Evolutionary conservation across 2,113 vertebrate species (phyloP).

Genomic region (Hemiprocne comata): DNA sequence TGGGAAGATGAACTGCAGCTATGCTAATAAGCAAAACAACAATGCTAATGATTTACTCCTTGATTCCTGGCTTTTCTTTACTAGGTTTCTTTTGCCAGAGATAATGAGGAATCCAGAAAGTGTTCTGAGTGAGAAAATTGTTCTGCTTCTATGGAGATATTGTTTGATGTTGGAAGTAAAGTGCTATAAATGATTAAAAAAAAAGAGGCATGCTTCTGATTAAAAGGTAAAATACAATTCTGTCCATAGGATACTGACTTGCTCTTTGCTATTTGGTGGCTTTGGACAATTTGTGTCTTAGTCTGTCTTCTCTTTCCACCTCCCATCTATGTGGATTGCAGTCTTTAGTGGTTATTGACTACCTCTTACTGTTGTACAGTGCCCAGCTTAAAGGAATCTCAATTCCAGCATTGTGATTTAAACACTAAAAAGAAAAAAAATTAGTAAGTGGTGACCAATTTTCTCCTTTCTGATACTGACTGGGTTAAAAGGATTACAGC

Average conservation of each 20-base stretch:
- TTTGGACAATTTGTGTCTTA: not conserved
- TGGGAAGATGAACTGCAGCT: not conserved
- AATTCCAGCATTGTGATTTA: not conserved
- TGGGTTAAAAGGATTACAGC: not conserved
- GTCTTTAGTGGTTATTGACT: not conserved
- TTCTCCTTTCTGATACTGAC: not conserved
- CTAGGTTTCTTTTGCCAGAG: not conserved
- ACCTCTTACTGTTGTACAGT: not conserved
- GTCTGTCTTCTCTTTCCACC: not conserved
- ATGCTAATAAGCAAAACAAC: not conserved
- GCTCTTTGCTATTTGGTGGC: not conserved
- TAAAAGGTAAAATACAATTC: not conserved
- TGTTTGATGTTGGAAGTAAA: slow-evolving; percentile 38
- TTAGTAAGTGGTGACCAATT: not conserved
- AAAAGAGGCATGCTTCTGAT: not conserved
- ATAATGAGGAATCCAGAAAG: not conserved
- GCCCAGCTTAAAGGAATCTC: not conserved
- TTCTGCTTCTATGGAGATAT: slow-evolving; percentile 34
- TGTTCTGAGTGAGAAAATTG: not conserved
- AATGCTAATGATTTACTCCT: not conserved
- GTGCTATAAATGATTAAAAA: slow-evolving; percentile 29
- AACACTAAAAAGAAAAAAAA: not conserved
- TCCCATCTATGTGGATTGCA: not conserved
- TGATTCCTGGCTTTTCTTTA: not conserved
- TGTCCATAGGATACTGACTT: not conserved